A percentile compares a stretch with the other conserved stretches of the same genome.
Conservation (phyloP, 2,797 vertebrate species). For the Pipistrellus pipistrellus region DNA sequence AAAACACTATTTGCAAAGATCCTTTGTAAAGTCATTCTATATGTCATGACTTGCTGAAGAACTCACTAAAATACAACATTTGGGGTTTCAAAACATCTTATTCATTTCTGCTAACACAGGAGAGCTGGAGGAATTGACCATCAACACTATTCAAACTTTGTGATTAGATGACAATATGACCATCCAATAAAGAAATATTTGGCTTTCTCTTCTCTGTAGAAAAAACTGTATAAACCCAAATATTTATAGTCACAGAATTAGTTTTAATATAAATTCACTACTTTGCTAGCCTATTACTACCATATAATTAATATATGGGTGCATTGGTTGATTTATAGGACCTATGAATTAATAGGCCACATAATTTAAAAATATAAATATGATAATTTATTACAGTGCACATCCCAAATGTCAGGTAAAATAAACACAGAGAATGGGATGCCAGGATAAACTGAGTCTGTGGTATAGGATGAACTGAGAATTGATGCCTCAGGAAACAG, state of each 20-base stretch:
- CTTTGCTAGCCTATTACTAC: not conserved
- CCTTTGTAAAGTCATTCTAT: not conserved
- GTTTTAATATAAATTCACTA: not conserved
- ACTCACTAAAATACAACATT: not conserved
- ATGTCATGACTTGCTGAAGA: not conserved
- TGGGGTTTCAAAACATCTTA: not conserved
- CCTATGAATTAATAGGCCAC: not conserved
- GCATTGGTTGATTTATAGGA: not conserved
- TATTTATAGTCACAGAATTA: not conserved
- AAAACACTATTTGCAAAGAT: not conserved
- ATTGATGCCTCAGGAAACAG: not conserved
- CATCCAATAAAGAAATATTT: not conserved
- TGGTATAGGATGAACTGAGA: not conserved
- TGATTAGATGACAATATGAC: not conserved
- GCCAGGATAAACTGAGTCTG: not conserved
- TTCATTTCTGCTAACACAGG: not conserved
- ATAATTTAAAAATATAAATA: not conserved
- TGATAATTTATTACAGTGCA: not conserved
- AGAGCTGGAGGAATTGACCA: not conserved
- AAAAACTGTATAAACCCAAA: not conserved
- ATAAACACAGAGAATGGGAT: not conserved
- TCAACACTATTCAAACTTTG: not conserved
- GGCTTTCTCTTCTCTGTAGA: constrained; percentile 15
- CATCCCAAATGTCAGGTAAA: not conserved
- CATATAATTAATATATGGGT: not conserved